These are phyloP conservation scores for Elachura formosa DNA, from an alignment of 2,113 vertebrate species.

Conservation along the genomic window DNA sequence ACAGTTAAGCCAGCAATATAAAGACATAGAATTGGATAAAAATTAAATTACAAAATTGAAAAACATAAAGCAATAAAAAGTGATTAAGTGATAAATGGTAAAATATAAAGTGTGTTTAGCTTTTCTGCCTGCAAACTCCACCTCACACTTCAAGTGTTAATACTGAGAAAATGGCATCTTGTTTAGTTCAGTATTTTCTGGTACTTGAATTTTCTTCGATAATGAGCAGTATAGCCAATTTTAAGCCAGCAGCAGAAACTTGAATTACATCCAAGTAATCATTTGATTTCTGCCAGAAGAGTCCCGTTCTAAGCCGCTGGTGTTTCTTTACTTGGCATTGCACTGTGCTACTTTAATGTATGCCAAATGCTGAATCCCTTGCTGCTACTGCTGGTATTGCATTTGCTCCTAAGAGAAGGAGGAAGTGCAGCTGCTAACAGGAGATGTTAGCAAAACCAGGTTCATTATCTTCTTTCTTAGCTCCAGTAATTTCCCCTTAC, in stretches of 20 bases:
- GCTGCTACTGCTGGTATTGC: neutral
- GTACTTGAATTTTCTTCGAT: neutral
- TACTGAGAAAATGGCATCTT: neutral
- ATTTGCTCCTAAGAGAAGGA: neutral
- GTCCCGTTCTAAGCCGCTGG: neutral
- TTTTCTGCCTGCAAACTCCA: neutral
- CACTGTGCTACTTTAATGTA: neutral
- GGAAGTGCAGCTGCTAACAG: neutral
- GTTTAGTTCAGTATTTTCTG: neutral
- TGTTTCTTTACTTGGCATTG: neutral
- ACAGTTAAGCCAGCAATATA: neutral
- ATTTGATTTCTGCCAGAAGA: neutral
- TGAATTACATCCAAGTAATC: neutral
- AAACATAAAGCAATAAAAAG: neutral
- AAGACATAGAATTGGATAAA: neutral
- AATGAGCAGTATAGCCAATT: neutral
- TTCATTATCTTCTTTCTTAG: neutral
- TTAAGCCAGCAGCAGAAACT: neutral
- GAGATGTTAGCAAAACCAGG: neutral
- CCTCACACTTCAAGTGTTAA: neutral
- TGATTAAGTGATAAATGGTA: neutral
- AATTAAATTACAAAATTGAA: neutral
- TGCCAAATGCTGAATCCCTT: neutral
- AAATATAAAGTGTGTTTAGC: neutral
- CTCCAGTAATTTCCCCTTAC: neutral